Conservation (phyloP, 92 coral and sea anemone species). For the Muricea muricata region DNA sequence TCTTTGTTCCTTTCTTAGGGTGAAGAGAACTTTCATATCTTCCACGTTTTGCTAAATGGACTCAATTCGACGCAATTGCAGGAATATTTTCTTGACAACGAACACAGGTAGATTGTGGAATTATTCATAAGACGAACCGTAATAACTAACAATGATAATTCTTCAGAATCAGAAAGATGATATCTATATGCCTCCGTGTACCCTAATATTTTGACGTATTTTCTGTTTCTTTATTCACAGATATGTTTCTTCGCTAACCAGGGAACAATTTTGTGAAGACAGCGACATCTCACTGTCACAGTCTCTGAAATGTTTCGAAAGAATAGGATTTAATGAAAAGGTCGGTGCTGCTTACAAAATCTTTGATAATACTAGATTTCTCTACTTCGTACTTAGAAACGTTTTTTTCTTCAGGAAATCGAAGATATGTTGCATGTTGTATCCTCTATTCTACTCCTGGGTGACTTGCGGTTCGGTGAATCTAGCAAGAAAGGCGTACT, state of each 20-base stretch:
- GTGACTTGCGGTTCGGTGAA: slow-evolving; percentile 25
- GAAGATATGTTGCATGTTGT: neutral
- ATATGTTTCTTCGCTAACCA: neutral
- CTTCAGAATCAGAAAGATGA: no score
- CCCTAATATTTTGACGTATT: neutral
- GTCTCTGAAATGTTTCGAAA: neutral
- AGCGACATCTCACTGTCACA: neutral
- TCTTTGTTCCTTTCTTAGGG: neutral
- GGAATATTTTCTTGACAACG: slow-evolving; percentile 8
- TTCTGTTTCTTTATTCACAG: neutral
- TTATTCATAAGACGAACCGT: neutral
- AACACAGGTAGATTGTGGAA: slow-evolving; percentile 16
- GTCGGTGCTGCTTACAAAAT: neutral
- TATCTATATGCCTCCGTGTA: no score
- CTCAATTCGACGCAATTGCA: neutral
- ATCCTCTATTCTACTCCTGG: slow-evolving; percentile 17
- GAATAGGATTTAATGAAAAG: neutral
- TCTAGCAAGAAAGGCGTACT: neutral
- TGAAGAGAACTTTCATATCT: slow-evolving; percentile 15
- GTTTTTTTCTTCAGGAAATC: slow-evolving; percentile 7
- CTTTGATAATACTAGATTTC: no score
- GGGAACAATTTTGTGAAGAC: neutral
- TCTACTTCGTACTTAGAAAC: no score
- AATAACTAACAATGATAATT: no score
- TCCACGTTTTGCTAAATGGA: neutral